Percentiles rank a stretch among this genome's conserved stretches.
phyloP scores from a whole-genome alignment of 2,888 invertebrate species.

The Linnaemya tessellans region DNA sequence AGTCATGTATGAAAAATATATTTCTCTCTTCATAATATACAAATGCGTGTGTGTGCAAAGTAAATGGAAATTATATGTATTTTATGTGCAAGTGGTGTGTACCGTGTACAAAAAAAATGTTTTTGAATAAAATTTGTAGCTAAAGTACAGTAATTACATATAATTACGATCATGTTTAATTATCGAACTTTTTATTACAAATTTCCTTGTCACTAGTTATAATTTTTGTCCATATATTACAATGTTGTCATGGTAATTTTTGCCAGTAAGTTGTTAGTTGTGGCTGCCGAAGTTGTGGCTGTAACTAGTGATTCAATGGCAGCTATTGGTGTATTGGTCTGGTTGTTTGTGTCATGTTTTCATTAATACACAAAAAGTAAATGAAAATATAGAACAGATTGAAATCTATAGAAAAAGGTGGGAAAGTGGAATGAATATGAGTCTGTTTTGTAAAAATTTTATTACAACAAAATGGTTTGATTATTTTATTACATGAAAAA shows the following conservation, averaged over 20 bases:
- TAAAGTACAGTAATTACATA: slow-evolving; percentile 3
- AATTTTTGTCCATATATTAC: not conserved
- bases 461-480: too few species aligned
- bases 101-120: not conserved
- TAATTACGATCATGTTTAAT: slow-evolving; percentile 22
- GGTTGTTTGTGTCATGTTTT: slow-evolving; percentile 1
- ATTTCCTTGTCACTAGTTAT: not conserved
- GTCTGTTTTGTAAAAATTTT: too few species aligned
- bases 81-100: not conserved
- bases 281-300: not conserved
- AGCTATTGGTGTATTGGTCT: not conserved
- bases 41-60: not conserved
- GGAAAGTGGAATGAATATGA: too few species aligned
- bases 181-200: not conserved
- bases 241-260: not conserved
- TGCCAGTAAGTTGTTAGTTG: not conserved
- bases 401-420: not conserved
- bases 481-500: too few species aligned
- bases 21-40: not conserved
- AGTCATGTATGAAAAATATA: not conserved
- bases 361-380: not conserved
- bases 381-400: not conserved
- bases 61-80: not conserved
- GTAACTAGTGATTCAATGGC: not conserved
- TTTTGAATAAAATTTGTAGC: not conserved